Evolutionary conservation across 2,888 invertebrate genomes (phyloP).

Genomic region (Arge pagana): DNA sequence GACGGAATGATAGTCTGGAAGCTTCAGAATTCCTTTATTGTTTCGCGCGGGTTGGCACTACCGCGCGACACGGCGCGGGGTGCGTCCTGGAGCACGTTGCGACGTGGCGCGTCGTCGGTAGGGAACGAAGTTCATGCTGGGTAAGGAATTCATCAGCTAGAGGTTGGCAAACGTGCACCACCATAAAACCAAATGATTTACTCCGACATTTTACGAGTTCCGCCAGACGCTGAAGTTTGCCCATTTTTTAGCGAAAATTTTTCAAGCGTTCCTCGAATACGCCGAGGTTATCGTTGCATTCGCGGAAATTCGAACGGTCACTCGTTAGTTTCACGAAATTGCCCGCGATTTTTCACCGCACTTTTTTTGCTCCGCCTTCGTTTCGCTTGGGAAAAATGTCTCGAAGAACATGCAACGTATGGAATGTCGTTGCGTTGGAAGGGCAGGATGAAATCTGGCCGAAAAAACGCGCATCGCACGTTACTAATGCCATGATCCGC

Average conservation of each 20-base stretch:
- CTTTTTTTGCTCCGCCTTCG: slow-evolving; percentile 19
- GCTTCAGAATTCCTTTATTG: too few species aligned
- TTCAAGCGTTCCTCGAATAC: slow-evolving; percentile 34
- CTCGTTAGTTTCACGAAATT: slow-evolving; percentile 4
- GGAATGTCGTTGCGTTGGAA: too few species aligned
- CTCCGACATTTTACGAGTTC: slow-evolving; percentile 57
- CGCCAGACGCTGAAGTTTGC: slow-evolving; percentile 52
- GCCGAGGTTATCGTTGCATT: background rate
- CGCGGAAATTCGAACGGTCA: background rate
- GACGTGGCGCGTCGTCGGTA: slow-evolving; percentile 1
- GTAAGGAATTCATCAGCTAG: slow-evolving; percentile 58
- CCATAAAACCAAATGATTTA: slow-evolving; percentile 59
- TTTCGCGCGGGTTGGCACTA: too few species aligned
- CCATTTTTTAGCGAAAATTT: slow-evolving; percentile 57
- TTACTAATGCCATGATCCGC: too few species aligned
- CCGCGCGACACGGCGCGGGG: background rate
- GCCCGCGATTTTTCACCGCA: slow-evolving; percentile 7
- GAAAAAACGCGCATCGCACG: too few species aligned
- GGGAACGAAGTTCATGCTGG: slow-evolving; percentile 36
- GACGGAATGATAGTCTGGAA: too few species aligned
- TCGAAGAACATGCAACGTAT: too few species aligned
- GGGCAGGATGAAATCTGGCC: too few species aligned
- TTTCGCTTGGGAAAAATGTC: too few species aligned
- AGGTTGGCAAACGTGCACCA: slow-evolving; percentile 57
- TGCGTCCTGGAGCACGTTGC: background rate